These are phyloP conservation scores for Cryptoblepharus egeriae DNA, from an alignment of 2,797 vertebrate genomes.

Conservation along the genomic window DNA sequence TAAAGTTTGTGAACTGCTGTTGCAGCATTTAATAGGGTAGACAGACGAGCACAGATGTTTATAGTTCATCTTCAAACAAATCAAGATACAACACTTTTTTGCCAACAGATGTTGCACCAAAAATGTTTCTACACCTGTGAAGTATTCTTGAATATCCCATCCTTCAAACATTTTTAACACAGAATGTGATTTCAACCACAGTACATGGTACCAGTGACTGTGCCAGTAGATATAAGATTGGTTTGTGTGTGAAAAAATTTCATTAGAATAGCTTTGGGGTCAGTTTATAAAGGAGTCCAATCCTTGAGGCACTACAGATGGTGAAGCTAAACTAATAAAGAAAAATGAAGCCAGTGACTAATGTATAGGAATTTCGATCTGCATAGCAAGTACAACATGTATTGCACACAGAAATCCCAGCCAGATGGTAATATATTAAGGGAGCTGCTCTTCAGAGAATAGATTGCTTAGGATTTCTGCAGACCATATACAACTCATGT, in stretches of 20 bases:
- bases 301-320: conserved; percentile 89
- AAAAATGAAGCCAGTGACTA: conserved; percentile 91
- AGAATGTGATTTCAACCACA: conserved; percentile 45
- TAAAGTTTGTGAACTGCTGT: no score
- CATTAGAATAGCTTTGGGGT: conserved; percentile 58
- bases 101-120: conserved; percentile 1
- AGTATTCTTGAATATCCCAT: conserved; percentile 49
- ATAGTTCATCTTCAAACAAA: not conserved
- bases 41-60: not conserved
- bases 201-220: conserved; percentile 59
- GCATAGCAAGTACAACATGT: conserved; percentile 83
- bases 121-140: conserved; percentile 32
- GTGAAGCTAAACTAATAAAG: conserved; percentile 90
- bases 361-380: conserved; percentile 84
- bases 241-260: conserved; percentile 70
- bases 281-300: conserved; percentile 77
- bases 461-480: conserved; percentile 73
- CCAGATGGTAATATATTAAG: conserved; percentile 92
- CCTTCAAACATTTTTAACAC: not conserved
- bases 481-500: conserved; percentile 72
- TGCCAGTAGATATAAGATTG: conserved; percentile 60
- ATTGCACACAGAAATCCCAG: conserved; percentile 78
- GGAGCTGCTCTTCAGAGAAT: conserved; percentile 85
- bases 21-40: not conserved
- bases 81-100: not conserved